Evolutionary conservation across 2,888 invertebrate species (phyloP).

Genomic region (Parnassius smintheus): DNA sequence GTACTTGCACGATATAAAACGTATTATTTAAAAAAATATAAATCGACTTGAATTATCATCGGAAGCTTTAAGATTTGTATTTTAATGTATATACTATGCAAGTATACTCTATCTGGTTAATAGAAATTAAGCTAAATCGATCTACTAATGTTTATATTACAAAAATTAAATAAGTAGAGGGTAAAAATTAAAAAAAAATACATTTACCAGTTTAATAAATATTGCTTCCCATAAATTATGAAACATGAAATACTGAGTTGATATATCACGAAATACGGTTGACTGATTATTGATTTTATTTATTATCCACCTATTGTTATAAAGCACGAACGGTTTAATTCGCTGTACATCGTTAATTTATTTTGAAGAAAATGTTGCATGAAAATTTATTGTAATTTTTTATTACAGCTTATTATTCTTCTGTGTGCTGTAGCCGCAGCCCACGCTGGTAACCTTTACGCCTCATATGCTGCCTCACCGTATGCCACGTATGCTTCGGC

Average conservation of each 20-base stretch:
- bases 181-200: too few relatives aligned
- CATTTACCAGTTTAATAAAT: too few relatives aligned
- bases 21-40: too few relatives aligned
- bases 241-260: not conserved
- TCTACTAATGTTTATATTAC: too few relatives aligned
- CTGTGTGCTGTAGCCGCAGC: slow-evolving; percentile 81
- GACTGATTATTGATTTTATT: slow-evolving; percentile 1
- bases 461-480: slow-evolving; percentile 59
- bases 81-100: too few relatives aligned
- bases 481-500: slow-evolving; percentile 36
- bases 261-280: slow-evolving; percentile 1
- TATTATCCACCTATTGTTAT: slow-evolving; percentile 30
- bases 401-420: slow-evolving; percentile 77
- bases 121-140: too few relatives aligned
- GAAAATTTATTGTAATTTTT: slow-evolving; percentile 3
- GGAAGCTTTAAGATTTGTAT: too few relatives aligned
- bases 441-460: slow-evolving; percentile 78
- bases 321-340: not conserved
- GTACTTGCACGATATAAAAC: too few relatives aligned
- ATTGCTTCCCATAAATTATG: not conserved
- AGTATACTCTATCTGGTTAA: too few relatives aligned
- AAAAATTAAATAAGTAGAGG: too few relatives aligned
- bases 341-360: not conserved
- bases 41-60: too few relatives aligned
- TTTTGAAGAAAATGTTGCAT: not conserved